These are phyloP conservation scores for Volucella inflata DNA, from an alignment of 2,888 invertebrate genomes.

Conservation along the genomic window DNA sequence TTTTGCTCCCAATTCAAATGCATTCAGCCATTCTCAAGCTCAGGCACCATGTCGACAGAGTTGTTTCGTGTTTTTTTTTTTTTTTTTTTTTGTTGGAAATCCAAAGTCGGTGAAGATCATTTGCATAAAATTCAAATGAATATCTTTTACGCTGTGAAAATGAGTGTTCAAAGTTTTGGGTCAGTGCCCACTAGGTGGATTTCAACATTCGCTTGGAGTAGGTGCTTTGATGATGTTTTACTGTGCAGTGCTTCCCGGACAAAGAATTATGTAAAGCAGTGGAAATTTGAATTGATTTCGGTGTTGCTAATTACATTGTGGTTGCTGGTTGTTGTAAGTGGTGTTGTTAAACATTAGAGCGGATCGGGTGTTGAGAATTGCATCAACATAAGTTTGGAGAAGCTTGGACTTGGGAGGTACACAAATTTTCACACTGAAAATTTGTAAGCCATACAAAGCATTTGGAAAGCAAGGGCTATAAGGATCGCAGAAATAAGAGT, in stretches of 20 bases:
- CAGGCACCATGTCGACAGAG: constrained; percentile 45
- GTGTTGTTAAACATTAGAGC: too few relatives aligned
- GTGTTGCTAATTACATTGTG: constrained; percentile 24
- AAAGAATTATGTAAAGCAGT: constrained; percentile 33
- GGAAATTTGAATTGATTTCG: constrained; percentile 8
- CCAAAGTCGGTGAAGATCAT: constrained; percentile 55
- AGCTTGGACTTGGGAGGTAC: too few relatives aligned
- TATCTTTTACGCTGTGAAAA: constrained; percentile 67
- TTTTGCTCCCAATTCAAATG: constrained; percentile 4
- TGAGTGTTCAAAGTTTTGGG: constrained; percentile 57
- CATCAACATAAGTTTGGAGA: too few relatives aligned
- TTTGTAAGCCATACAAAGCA: too few relatives aligned
- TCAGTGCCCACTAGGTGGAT: constrained; percentile 60
- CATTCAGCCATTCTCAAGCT: constrained; percentile 4
- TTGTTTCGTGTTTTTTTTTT: constrained; percentile 47
- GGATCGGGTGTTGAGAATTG: too few relatives aligned
- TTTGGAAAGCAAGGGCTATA: too few relatives aligned
- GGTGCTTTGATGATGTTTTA: constrained; percentile 15
- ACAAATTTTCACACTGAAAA: too few relatives aligned
- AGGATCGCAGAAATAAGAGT: too few relatives aligned
- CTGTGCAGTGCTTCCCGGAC: constrained; percentile 6
- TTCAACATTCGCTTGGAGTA: constrained; percentile 21
- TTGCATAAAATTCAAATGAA: constrained; percentile 72
- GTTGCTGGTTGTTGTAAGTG: neutral
- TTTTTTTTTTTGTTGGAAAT: constrained; percentile 47